Conservation (phyloP, 2,888 invertebrate genomes). For the Plebejus argus region DNA sequence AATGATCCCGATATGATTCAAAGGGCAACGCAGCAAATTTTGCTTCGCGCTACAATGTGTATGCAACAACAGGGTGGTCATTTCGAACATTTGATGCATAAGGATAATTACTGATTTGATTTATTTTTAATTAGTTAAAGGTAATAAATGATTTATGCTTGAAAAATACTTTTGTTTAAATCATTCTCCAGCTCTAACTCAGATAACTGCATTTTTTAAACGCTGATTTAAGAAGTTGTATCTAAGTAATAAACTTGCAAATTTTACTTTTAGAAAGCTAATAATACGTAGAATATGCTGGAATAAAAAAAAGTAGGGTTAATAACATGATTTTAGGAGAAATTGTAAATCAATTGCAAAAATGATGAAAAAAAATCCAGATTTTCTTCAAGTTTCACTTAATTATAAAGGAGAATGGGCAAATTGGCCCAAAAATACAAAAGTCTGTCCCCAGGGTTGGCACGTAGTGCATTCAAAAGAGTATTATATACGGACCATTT, state of each 20-base stretch:
- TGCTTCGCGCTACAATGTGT: too few species aligned
- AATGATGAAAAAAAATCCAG: too few species aligned
- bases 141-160: background rate
- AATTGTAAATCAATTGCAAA: too few species aligned
- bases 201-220: background rate
- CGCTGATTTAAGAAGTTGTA: background rate
- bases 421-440: conserved; percentile 31
- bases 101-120: too few species aligned
- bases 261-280: background rate
- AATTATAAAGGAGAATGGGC: conserved; percentile 27
- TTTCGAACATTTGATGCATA: too few species aligned
- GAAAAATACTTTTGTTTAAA: background rate
- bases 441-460: conserved; percentile 31
- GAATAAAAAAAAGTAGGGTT: too few species aligned
- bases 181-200: too few species aligned
- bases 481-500: too few species aligned
- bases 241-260: background rate
- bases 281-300: too few species aligned
- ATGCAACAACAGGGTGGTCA: too few species aligned
- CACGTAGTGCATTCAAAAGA: background rate
- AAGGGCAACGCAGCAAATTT: background rate
- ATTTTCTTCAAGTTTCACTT: too few species aligned
- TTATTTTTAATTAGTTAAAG: background rate
- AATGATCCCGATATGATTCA: background rate
- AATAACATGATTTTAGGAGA: too few species aligned